A percentile compares a stretch with the other conserved stretches of the same genome.
Conservation (phyloP, 2,113 vertebrate genomes). For the Tapirus terrestris region DNA sequence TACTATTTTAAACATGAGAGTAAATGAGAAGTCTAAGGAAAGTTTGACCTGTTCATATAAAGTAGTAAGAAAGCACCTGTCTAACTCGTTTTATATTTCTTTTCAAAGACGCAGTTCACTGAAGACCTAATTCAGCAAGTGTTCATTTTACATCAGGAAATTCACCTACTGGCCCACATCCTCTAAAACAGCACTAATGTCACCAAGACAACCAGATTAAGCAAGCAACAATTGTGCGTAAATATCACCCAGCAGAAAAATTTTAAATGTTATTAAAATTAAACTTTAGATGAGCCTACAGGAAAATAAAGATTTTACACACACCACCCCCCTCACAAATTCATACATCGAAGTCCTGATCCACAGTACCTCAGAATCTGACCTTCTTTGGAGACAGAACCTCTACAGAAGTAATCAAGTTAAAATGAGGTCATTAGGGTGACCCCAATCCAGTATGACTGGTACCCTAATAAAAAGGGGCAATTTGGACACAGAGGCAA, state of each 20-base stretch:
- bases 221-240: background rate
- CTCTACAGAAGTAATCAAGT: background rate
- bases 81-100: background rate
- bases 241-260: background rate
- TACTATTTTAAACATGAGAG: background rate
- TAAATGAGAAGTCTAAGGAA: constrained; percentile 25
- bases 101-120: background rate
- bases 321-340: background rate
- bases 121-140: background rate
- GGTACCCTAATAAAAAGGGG: background rate
- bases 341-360: background rate
- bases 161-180: background rate
- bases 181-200: background rate
- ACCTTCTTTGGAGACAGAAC: background rate
- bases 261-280: background rate
- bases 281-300: background rate
- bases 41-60: background rate
- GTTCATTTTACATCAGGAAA: background rate
- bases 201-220: background rate
- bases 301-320: background rate
- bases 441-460: background rate
- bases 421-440: constrained; percentile 1
- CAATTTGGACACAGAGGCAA: background rate
- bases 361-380: background rate
- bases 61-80: background rate